A percentile compares a stretch with the other conserved stretches of the same genome.
phyloP scores from a whole-genome alignment of 35 echinoderm and acorn worm species.

The Lytechinus pictus region DNA sequence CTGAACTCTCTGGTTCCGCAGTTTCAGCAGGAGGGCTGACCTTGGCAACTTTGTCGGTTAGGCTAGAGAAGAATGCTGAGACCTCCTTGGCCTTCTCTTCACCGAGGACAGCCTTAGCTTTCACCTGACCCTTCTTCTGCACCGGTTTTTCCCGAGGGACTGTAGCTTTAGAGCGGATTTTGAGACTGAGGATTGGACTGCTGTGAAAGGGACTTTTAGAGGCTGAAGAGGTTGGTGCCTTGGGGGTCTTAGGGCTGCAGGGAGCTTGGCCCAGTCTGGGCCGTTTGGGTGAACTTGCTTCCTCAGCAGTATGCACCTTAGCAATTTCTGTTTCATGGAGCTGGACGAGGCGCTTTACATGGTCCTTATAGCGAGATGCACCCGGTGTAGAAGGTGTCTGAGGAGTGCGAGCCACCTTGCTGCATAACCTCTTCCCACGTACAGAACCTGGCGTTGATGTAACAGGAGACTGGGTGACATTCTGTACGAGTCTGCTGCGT shows the following conservation, averaged over 20 bases:
- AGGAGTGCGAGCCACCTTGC: not conserved
- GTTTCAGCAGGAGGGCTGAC: not conserved
- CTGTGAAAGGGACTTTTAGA: not conserved
- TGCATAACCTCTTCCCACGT: not conserved
- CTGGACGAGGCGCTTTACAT: conserved; percentile 44
- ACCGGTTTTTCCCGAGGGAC: not conserved
- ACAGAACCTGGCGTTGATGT: not conserved
- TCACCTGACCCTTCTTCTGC: not conserved
- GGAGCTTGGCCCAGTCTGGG: conserved; percentile 18
- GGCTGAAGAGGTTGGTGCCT: not conserved
- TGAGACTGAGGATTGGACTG: not conserved
- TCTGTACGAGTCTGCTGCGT: not conserved
- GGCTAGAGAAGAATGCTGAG: not conserved
- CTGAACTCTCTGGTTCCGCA: not conserved
- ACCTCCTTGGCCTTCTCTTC: conserved; percentile 43
- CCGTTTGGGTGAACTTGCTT: conserved; percentile 50
- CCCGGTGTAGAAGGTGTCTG: conserved; percentile 1
- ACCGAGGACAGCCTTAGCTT: not conserved
- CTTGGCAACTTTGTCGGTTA: not conserved
- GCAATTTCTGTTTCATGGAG: conserved; percentile 38
- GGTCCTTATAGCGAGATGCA: conserved; percentile 48
- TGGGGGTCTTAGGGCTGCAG: not conserved
- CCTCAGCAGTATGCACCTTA: conserved; percentile 34
- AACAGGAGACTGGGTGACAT: not conserved
- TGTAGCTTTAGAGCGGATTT: not conserved